Base-by-base conservation (phyloP, 2,888 invertebrate genomes). In the Pollenia labialis region DNA sequence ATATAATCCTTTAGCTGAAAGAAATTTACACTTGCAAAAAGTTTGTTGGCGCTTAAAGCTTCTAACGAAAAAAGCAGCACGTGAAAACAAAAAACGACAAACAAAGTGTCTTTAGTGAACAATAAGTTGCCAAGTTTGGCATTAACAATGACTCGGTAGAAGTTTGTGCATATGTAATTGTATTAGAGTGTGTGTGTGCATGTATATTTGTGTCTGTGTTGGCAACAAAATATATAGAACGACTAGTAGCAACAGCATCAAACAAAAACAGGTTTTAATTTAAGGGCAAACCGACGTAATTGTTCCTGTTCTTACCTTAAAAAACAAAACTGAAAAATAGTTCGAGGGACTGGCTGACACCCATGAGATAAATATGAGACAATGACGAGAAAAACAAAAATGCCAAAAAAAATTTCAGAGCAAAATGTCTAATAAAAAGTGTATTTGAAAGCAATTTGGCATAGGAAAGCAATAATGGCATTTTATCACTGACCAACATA, bases 91-190 rank as follows among this genome's bases (percentile, higher is more conserved):
- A 69, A 69, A 81, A 85, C 60, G 16, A 54, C 32, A 84, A 80
- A 85, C 74, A 83, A 85, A 79, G 69, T 82, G 85, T 85, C 82
- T 79, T 87, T 79, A 81, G 76, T 72, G 82, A 62, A 85, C 81
- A 81, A 88, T 89, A 89, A 88, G 88, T 89, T 89, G 91, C 90
- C 90, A 91, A 90, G 89, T 91, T 90, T 89, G 88, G 89, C 90
- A 89, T 89, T 90, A 89, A 90, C 89, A 90, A 85, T 85, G 88
- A 86, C 89, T 89, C 88, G 68, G 46, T 75, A 54, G 40, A 64
- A 48, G 16, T 69, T 60, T 58, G 23, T 32, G 68, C 46, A 58
- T 18, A 74, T 68, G 71, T 66, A 12, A 32, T 48, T 77, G 72
- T 32, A 32, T 60, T 88, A 88, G 90, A 90, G 89, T 90, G 89